These are phyloP conservation scores for Sebastes itinus DNA, from an alignment of 2,797 vertebrate genomes.

Conservation along the genomic window DNA sequence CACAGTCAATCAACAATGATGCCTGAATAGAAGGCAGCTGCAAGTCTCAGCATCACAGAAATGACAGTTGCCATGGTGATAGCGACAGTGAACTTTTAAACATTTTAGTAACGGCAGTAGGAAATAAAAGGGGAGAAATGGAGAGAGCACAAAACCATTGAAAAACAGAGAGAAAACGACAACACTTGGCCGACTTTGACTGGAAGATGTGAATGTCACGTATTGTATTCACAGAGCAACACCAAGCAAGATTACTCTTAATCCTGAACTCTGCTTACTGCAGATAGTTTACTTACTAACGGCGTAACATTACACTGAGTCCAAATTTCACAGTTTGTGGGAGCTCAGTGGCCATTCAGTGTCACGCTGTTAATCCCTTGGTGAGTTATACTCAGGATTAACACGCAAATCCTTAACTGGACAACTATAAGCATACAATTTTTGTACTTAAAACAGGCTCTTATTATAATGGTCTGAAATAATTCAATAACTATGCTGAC, in stretches of 20 bases:
- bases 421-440: neutral
- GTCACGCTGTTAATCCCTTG: slow-evolving; percentile 48
- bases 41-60: slow-evolving; percentile 70
- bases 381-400: slow-evolving; percentile 48
- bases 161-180: slow-evolving; percentile 27
- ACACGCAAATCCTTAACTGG: slow-evolving; percentile 47
- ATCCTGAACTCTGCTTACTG: slow-evolving; percentile 34
- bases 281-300: slow-evolving; percentile 25
- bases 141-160: neutral
- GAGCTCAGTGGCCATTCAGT: slow-evolving; percentile 38
- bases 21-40: slow-evolving; percentile 75
- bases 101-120: slow-evolving; percentile 67
- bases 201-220: slow-evolving; percentile 12
- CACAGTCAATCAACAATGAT: slow-evolving; percentile 54
- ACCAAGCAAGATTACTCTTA: slow-evolving; percentile 29
- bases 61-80: slow-evolving; percentile 84
- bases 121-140: slow-evolving; percentile 12
- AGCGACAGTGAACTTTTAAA: slow-evolving; percentile 77
- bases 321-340: slow-evolving; percentile 34
- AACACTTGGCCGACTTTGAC: slow-evolving; percentile 7
- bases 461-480: neutral
- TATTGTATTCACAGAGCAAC: slow-evolving; percentile 10
- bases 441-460: neutral
- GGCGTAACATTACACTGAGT: neutral
- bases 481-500: neutral